Percentiles rank a stretch among this genome's conserved stretches.
These are phyloP conservation scores for Ceratina japonica DNA, from an alignment of 1,140 invertebrate species.

Conservation along the genomic window DNA sequence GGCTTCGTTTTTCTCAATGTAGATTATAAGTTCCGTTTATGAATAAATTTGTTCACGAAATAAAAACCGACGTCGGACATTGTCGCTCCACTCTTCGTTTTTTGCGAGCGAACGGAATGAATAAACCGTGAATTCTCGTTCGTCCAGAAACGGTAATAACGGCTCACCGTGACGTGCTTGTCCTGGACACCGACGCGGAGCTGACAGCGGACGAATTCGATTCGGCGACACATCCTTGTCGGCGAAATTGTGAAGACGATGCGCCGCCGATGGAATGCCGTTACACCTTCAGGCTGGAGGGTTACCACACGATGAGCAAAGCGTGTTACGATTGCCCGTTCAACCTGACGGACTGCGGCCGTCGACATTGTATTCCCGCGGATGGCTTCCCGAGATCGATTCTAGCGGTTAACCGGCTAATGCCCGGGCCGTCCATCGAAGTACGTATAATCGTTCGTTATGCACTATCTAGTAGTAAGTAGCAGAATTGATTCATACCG, in stretches of 20 bases:
- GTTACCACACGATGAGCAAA: conserved; percentile 91
- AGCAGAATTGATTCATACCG: neutral
- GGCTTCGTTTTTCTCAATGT: too few species aligned
- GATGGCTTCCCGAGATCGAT: conserved; percentile 88
- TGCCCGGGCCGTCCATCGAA: conserved; percentile 92
- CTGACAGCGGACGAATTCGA: conserved; percentile 41
- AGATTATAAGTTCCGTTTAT: too few species aligned
- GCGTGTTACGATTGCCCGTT: conserved; percentile 92
- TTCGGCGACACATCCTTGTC: conserved; percentile 77
- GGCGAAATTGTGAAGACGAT: conserved; percentile 79
- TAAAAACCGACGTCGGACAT: too few species aligned
- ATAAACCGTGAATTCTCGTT: neutral
- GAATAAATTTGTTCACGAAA: too few species aligned
- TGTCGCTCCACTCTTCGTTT: neutral
- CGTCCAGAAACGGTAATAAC: conserved; percentile 42
- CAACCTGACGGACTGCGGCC: conserved; percentile 87
- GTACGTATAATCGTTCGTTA: conserved; percentile 74
- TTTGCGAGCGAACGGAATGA: neutral
- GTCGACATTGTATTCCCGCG: conserved; percentile 89
- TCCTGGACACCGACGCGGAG: conserved; percentile 30
- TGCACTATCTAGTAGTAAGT: neutral
- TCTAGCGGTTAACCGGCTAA: conserved; percentile 89
- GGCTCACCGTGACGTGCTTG: conserved; percentile 14
- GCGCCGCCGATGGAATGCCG: conserved; percentile 83
- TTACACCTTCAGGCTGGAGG: conserved; percentile 87